Evolutionary conservation across 2,797 vertebrate species (phyloP).

Genomic region (Hippoglossus hippoglossus): DNA sequence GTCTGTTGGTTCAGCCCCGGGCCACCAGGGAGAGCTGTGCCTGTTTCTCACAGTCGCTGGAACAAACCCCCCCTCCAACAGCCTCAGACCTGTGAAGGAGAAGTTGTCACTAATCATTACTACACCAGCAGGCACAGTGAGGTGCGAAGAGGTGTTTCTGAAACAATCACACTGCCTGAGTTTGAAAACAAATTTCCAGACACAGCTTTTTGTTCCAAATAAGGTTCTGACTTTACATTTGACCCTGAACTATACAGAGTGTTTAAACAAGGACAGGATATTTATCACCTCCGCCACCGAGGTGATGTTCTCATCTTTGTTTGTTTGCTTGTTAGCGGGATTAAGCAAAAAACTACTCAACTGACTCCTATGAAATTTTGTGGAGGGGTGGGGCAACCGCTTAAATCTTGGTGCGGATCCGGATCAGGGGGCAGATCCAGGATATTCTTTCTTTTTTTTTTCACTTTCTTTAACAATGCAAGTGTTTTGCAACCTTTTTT

Average conservation of each 20-base stretch:
- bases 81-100: slow-evolving; percentile 34
- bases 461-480: no score
- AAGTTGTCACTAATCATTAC: slow-evolving; percentile 47
- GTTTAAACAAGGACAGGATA: background rate
- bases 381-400: no score
- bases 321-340: no score
- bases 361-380: no score
- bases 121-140: background rate
- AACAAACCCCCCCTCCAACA: slow-evolving; percentile 40
- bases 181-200: background rate
- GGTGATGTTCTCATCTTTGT: no score
- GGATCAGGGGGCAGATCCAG: no score
- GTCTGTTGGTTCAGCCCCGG: slow-evolving; percentile 66
- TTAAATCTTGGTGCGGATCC: no score
- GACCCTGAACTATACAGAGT: background rate
- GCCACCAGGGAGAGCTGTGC: slow-evolving; percentile 82
- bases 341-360: no score
- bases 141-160: background rate
- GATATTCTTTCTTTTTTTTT: no score
- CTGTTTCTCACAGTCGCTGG: slow-evolving; percentile 57
- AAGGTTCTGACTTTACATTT: background rate
- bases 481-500: no score
- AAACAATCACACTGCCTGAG: slow-evolving; percentile 12
- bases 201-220: background rate
- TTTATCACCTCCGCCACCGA: background rate